phyloP scores from a whole-genome alignment of 2,113 vertebrate genomes.

The Neoarius graeffei region DNA sequence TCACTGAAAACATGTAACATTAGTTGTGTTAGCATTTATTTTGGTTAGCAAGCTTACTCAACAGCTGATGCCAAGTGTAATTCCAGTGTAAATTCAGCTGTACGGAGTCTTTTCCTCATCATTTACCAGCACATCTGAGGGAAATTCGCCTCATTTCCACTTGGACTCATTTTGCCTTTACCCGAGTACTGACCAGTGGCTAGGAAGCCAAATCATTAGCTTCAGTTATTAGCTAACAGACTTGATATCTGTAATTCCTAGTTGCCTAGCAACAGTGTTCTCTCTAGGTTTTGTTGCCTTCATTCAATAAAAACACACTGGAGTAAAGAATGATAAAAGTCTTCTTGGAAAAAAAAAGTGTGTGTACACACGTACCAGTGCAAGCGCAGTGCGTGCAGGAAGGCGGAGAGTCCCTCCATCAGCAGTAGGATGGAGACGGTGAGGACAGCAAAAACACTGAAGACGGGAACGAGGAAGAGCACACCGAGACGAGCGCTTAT shows the following conservation, averaged over 20 bases:
- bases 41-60: not conserved
- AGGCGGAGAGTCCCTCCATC: slow-evolving; percentile 98
- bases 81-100: not conserved
- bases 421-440: slow-evolving; percentile 90
- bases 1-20: not conserved
- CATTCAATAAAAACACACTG: not conserved
- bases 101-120: not conserved
- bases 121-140: not conserved
- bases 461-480: slow-evolving; percentile 79
- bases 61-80: not conserved
- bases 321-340: not conserved
- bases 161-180: not conserved
- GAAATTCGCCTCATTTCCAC: not conserved
- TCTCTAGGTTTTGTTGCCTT: not conserved
- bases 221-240: not conserved
- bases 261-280: not conserved
- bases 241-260: not conserved
- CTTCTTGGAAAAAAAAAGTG: not conserved
- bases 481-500: slow-evolving; percentile 75
- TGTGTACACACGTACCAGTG: slow-evolving; percentile 80
- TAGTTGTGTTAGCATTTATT: not conserved
- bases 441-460: slow-evolving; percentile 81
- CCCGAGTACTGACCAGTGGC: not conserved
- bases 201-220: not conserved
- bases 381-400: slow-evolving; percentile 93